A percentile compares a stretch with the other conserved stretches of the same genome.
Evolutionary conservation across 2,888 invertebrate genomes (phyloP).

Genomic region (Synanthedon formicaeformis): DNA sequence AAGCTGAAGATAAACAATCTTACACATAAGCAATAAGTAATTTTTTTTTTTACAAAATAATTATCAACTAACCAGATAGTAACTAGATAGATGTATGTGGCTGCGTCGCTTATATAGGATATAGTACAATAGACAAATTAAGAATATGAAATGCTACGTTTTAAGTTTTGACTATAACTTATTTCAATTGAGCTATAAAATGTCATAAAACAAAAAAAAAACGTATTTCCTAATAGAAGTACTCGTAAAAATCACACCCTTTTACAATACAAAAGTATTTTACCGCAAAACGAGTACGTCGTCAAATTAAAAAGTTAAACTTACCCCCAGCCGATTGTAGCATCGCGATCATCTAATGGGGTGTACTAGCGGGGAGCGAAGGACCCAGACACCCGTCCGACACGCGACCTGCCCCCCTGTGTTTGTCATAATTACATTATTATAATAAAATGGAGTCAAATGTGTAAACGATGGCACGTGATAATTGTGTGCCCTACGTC

Average conservation of each 20-base stretch:
- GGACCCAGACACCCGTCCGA: constrained; percentile 21
- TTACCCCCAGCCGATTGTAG: constrained; percentile 30
- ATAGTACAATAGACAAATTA: no score
- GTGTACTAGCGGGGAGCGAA: constrained; percentile 34
- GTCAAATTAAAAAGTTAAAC: constrained; percentile 62
- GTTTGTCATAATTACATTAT: constrained; percentile 58
- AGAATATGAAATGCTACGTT: no score
- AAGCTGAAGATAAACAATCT: no score
- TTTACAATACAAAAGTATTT: constrained; percentile 19
- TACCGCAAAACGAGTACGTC: constrained; percentile 7
- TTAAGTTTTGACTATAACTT: no score
- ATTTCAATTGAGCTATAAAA: no score
- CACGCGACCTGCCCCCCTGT: constrained; percentile 43
- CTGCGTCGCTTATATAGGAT: no score
- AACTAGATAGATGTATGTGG: no score
- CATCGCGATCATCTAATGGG: constrained; percentile 55
- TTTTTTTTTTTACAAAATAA: no score
- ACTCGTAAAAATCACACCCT: constrained; percentile 45
- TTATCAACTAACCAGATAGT: no score
- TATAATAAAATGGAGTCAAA: constrained; percentile 62
- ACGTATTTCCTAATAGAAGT: not conserved
- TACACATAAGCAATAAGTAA: no score
- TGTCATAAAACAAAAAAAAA: no score
- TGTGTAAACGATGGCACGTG: constrained; percentile 60
- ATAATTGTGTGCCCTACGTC: constrained; percentile 17